Base-by-base conservation (phyloP, 1,140 invertebrate genomes). In the Pseudomyrmex dendroicus region DNA sequence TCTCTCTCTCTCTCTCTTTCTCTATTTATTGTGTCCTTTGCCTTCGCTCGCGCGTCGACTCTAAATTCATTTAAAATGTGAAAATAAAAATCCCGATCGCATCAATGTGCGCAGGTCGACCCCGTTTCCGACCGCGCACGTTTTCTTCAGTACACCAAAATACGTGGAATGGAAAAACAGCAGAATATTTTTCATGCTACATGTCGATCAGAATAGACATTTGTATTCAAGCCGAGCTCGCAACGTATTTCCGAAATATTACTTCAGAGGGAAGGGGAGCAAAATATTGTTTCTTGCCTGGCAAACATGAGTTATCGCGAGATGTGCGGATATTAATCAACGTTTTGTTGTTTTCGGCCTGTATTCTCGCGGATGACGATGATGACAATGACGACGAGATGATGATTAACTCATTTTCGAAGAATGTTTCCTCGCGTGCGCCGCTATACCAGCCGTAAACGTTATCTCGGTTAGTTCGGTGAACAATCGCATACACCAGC, bases 131-230 rank as follows among this genome's bases (percentile, higher is more conserved):
- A 17, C 63, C 13, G 17, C 13, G 17, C 76, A 70, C 54, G 76
- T 80, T 72, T 80, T 54, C 76, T 80, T 80, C 76, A 48, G 66
- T 70, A 70, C 66, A 72, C 54, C 76, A 59, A 80, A 80, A 80
- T 80, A 80, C 54, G 54, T 70, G 54, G 54, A 72, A 80, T 72
- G 66, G 54, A 61, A 80, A 80, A 80, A 70, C 76, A 80, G 52
- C 66, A 70, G 66, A 80, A 80, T 80, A 80, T 72, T 80, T 80
- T 80, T 80, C 76, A 80, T 80, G 54, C 66, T 59, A 80, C 76
- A 80, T 72, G 76, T 80, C 76, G 76, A 80, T 80, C 76, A 80
- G 66, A 59, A 59, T 54, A 59, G 66, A 57, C 76, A 80, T 80
- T 80, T 80, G 76, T 80, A 80, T 80, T 80, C 76, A 80, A 59